Percentiles rank a stretch among this genome's conserved stretches.
These are phyloP conservation scores for Pristionchus maxplancki DNA, from an alignment of 2,888 invertebrate genomes.

Conservation along the genomic window DNA sequence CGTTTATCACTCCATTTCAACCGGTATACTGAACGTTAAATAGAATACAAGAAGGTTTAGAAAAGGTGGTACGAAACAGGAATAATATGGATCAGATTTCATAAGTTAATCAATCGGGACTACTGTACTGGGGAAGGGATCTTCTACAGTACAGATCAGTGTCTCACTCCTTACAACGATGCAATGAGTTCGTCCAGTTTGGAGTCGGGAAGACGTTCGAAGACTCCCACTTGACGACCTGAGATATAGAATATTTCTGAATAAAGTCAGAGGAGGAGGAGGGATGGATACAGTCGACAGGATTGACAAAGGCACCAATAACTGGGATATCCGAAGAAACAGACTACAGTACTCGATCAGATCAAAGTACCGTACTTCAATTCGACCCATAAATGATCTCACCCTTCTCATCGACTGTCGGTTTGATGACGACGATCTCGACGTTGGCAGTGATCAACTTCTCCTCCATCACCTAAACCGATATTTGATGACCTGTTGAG, in stretches of 20 bases:
- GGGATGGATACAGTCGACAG: too few species aligned
- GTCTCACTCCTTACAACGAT: constrained; percentile 55
- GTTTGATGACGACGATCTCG: constrained; percentile 83
- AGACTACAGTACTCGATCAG: neutral
- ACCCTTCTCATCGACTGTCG: constrained; percentile 70
- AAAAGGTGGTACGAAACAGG: constrained; percentile 11
- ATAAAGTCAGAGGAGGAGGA: too few species aligned
- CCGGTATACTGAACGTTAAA: constrained; percentile 33
- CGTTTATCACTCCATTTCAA: constrained; percentile 41
- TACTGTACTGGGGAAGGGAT: neutral
- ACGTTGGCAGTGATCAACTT: constrained; percentile 96
- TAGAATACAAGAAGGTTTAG: constrained; percentile 21
- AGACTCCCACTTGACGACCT: constrained; percentile 64
- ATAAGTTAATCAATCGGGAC: constrained; percentile 30
- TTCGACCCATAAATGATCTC: neutral
- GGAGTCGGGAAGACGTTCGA: constrained; percentile 62
- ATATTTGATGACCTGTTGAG: neutral
- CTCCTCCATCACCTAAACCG: constrained; percentile 92
- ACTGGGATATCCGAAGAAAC: neutral
- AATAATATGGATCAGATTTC: constrained; percentile 25
- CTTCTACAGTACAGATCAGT: neutral
- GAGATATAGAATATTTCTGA: too few species aligned
- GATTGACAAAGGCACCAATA: neutral
- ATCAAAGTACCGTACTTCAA: neutral
- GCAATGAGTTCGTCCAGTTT: constrained; percentile 64